Evolutionary conservation across 2,888 invertebrate species (phyloP), one percentile per base, ranked within the genome.

Genomic region (Tridacna crocea): DNA sequence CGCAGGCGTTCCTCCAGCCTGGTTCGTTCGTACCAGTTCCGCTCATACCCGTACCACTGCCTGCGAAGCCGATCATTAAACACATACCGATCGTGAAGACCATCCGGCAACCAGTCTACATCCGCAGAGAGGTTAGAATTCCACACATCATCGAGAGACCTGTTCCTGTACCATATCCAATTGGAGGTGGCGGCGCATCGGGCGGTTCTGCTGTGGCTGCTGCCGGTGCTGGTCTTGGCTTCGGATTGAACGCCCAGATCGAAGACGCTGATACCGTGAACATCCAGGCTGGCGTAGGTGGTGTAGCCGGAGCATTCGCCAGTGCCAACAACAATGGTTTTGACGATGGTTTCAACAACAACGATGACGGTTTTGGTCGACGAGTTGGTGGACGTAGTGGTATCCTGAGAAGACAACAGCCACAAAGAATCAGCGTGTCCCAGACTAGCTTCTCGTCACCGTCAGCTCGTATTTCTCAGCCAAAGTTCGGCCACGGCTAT

Each of bases 231-330:
- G 17, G 26, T 36, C 27, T 13, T 24, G 17, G 4, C n/a, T 66
- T 66, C 36, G 66, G 66, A 66, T 24, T 66, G 66, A 36, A 27
- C 66, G 66, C 66, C 27, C 27, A 66, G 66, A 66, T 66, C 66
- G 66, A 66, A 36, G 66, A 66, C 12, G 66, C 66, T 24, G 66
- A 66, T 24, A 66, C 66, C 36, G 66, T 66, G 11, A 66, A 66
- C 36, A 66, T 66, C 36, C 12, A 36, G 17, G 66, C 66, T 12
- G 66, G 24, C 3, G 66, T 66, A 10, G 10, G 36, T 6, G 63
- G 55, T 55, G 61, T n/a, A 19, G 6, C 61, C 24, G 27, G 26
- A 3, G 36, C 27, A 27, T 11, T 26, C 27, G 3, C 27, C 66
- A 19, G 27, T n/a, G 27, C 10, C 66, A 66, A 66, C 66, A n/a